Percentiles rank a stretch among this genome's conserved stretches.
Evolutionary conservation across 2,113 vertebrate genomes (phyloP).

Genomic region (Xyliphius kryptos): DNA sequence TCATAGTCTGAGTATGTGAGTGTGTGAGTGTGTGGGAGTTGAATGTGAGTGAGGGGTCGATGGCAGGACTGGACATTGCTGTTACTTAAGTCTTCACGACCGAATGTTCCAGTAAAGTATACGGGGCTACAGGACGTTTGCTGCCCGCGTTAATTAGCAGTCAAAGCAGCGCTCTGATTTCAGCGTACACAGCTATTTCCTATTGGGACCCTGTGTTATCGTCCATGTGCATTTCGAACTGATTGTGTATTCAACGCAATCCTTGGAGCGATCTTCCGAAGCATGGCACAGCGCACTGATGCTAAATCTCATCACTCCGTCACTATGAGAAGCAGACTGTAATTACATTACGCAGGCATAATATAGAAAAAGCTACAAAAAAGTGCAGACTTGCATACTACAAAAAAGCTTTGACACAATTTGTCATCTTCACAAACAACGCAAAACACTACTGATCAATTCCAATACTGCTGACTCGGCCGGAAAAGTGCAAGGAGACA

Average conservation of each 20-base stretch:
- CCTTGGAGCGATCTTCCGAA: slow-evolving; percentile 17
- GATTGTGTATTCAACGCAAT: slow-evolving; percentile 38
- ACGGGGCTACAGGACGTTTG: background rate
- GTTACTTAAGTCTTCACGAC: slow-evolving; percentile 6
- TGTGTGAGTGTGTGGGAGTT: slow-evolving; percentile 11
- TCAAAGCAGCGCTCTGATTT: background rate
- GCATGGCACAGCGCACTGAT: slow-evolving; percentile 13
- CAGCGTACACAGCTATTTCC: slow-evolving; percentile 24
- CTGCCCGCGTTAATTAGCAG: background rate
- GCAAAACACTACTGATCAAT: slow-evolving; percentile 3
- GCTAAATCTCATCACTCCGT: slow-evolving; percentile 18
- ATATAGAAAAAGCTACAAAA: slow-evolving; percentile 12
- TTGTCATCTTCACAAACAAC: background rate
- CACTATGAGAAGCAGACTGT: slow-evolving; percentile 8
- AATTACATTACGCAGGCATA: slow-evolving; percentile 7
- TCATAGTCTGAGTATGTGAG: background rate
- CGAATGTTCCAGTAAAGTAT: background rate
- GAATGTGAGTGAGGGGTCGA: slow-evolving; percentile 3
- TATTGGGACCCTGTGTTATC: slow-evolving; percentile 13
- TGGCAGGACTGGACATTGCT: slow-evolving; percentile 23
- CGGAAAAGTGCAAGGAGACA: too few relatives aligned
- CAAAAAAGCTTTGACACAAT: background rate
- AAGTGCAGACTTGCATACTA: slow-evolving; percentile 1
- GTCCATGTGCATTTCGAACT: slow-evolving; percentile 20
- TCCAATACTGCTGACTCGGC: background rate